Conservation (phyloP, 2,888 invertebrate species). For the Aphodius granarius region DNA sequence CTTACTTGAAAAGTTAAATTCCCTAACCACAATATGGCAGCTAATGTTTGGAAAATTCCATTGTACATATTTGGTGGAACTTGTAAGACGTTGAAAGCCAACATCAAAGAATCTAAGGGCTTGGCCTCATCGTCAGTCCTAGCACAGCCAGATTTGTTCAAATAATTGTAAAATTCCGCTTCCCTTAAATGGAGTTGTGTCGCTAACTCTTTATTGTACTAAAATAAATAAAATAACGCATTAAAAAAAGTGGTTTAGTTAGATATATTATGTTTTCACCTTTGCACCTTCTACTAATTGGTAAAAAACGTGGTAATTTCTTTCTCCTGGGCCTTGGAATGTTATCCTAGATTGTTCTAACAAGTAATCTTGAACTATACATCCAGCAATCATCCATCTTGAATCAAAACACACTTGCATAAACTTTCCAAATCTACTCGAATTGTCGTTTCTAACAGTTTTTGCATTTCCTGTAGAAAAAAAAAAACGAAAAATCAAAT, state of each 20-base stretch:
- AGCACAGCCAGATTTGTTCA: constrained; percentile 78
- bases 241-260: not conserved
- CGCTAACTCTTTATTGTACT: constrained; percentile 75
- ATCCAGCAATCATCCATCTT: constrained; percentile 87
- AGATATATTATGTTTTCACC: constrained; percentile 56
- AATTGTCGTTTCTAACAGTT: constrained; percentile 91
- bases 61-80: constrained; percentile 84
- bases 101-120: constrained; percentile 79
- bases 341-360: constrained; percentile 89
- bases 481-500: not conserved
- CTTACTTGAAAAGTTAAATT: constrained; percentile 77
- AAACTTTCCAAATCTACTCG: constrained; percentile 92
- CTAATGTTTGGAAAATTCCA: constrained; percentile 84
- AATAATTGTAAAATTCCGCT: constrained; percentile 78
- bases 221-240: constrained; percentile 25
- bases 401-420: constrained; percentile 92
- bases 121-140: constrained; percentile 70
- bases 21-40: constrained; percentile 89
- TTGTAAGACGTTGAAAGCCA: constrained; percentile 88
- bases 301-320: constrained; percentile 92
- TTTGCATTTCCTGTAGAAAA: constrained; percentile 81
- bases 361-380: constrained; percentile 88
- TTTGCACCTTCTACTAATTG: constrained; percentile 86
- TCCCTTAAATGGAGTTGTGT: constrained; percentile 73
- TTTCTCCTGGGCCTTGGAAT: constrained; percentile 83